Conservation (phyloP, 2,113 vertebrate species). For the Nettapus auritus region DNA sequence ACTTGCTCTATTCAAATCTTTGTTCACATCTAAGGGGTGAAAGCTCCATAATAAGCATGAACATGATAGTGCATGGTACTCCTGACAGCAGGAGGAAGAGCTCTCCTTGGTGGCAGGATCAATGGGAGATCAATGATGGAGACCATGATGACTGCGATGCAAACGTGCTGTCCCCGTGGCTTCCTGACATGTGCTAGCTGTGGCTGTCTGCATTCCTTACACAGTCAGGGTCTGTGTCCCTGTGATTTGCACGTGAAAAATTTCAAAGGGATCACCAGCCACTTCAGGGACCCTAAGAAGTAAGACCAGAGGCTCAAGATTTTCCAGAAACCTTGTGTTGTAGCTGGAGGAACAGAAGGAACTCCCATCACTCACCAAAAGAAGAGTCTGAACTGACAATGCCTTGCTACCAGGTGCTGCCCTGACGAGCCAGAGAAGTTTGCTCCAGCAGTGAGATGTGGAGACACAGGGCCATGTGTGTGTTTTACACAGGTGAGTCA, state of each 20-base stretch:
- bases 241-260: neutral
- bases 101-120: neutral
- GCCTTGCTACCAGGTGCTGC: neutral
- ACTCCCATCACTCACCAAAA: neutral
- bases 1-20: neutral
- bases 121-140: neutral
- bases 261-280: neutral
- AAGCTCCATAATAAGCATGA: neutral
- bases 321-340: neutral
- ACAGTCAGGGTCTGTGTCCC: neutral
- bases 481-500: neutral
- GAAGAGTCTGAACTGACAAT: neutral
- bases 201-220: neutral
- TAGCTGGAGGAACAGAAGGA: neutral
- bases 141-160: rapidly evolving
- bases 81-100: neutral
- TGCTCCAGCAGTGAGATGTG: neutral
- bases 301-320: neutral
- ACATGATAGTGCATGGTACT: neutral
- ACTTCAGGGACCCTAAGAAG: neutral
- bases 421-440: neutral
- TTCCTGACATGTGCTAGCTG: neutral
- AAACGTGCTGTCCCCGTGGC: neutral
- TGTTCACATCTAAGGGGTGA: neutral
- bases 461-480: neutral